Evolutionary conservation across 2,888 invertebrate species (phyloP).

Genomic region (Pseudoips prasinana): DNA sequence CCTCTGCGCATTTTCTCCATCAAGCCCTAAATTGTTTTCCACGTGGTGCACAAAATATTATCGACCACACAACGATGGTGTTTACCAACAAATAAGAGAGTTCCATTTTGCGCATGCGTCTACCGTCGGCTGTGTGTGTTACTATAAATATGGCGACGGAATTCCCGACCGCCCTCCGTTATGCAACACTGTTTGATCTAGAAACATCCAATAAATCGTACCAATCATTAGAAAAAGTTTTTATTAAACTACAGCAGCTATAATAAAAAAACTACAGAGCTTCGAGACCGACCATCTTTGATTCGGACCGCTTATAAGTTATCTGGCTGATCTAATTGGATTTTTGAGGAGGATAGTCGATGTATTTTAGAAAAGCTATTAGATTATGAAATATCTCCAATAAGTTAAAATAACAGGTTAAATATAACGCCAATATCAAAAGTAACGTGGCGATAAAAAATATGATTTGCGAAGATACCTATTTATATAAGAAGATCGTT

Average conservation of each 20-base stretch:
- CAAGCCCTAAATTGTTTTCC: constrained; percentile 40
- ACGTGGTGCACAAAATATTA: constrained; percentile 49
- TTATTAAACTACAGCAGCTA: constrained; percentile 35
- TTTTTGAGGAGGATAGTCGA: background rate
- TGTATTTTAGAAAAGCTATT: too few species aligned
- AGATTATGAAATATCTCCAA: too few species aligned
- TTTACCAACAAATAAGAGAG: constrained; percentile 55
- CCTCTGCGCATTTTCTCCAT: constrained; percentile 31
- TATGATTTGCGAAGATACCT: too few species aligned
- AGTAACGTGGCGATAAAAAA: too few species aligned
- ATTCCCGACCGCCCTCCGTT: constrained; percentile 54
- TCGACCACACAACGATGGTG: constrained; percentile 53
- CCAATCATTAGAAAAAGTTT: constrained; percentile 33
- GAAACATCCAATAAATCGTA: constrained; percentile 54
- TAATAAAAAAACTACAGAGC: constrained; percentile 20
- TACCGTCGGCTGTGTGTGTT: constrained; percentile 32
- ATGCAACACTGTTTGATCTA: constrained; percentile 64
- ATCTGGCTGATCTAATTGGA: constrained; percentile 16
- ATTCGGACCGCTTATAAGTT: constrained; percentile 25
- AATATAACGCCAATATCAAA: too few species aligned
- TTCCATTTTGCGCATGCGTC: constrained; percentile 45
- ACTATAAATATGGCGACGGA: constrained; percentile 52
- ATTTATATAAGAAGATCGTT: too few species aligned
- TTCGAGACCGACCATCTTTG: constrained; percentile 21
- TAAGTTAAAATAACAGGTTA: too few species aligned